Evolutionary conservation across 2,797 vertebrate species (phyloP), one percentile per base, ranked within the genome.

Genomic region (Spheniscus humboldti): DNA sequence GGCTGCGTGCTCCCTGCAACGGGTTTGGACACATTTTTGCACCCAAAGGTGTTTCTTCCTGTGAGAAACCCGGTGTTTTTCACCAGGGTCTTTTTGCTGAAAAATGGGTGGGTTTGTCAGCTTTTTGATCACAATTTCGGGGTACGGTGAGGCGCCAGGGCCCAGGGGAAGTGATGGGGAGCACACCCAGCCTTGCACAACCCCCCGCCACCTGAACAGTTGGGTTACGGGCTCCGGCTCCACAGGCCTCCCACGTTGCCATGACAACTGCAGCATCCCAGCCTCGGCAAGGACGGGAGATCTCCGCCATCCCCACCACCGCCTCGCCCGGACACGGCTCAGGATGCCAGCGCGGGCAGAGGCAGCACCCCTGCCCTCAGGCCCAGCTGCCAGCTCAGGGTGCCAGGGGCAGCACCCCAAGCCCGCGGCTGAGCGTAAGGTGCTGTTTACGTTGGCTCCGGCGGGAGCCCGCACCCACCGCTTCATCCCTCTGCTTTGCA

Each of bases 261-360:
- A 92, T 86, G 95, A n/a, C 90, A 86, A 96, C 92, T 1, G 83
- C 83, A 86, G 92, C 88, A 96, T 96, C 95, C 95, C 88, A 41
- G 93, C 90, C 41, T 47, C 4, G 12, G 78, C 84, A 64, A 75
- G 87, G 90, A 67, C 3, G 5, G 80, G 59, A 81, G 59, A 56
- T 55, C 77, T 95, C 71, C 9, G 4, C 37, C 60, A 73, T 81
- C 57, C 81, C 77, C 84, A 66, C 31, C 39, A 0, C 13, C 1
- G 6, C 84, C 84, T 64, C 2, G 0, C 75, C 79, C 2, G 3
- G 62, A 20, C 69, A 2, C 0, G 1, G 64, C 55, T 52, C 60
- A 4, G 80, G 45, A 11, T 35, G 68, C n/a, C 0, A 3, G 43
- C 20, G 22, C 23, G 10, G 66, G 87, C 77, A 14, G 55, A 16